phyloP scores from a whole-genome alignment of 1,140 invertebrate species.

The Brachionus rotundiformis region DNA sequence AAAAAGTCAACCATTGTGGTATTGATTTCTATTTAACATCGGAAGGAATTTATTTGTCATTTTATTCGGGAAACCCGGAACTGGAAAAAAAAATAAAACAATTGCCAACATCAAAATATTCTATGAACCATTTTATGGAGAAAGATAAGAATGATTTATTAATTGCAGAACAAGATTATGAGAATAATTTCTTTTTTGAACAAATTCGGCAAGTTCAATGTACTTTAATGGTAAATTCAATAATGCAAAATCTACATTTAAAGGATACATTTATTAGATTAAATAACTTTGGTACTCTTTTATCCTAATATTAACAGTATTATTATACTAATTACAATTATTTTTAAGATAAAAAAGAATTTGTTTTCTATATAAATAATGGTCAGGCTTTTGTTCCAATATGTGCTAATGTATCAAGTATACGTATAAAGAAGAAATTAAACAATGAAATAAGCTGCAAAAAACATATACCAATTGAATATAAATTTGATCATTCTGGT shows the following conservation, averaged over 20 bases:
- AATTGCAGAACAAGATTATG: neutral
- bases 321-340: too few species aligned
- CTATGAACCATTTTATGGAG: neutral
- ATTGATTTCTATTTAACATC: neutral
- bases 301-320: too few species aligned
- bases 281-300: too few species aligned
- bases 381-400: neutral
- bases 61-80: neutral
- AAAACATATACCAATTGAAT: neutral
- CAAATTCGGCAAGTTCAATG: neutral
- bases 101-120: neutral
- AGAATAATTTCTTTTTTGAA: neutral
- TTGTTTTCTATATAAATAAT: neutral
- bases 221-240: neutral
- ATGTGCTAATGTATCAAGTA: neutral
- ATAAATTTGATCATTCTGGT: neutral
- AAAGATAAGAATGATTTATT: neutral
- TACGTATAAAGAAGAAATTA: neutral
- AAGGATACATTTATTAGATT: neutral
- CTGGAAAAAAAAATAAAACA: neutral
- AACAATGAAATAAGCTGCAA: neutral
- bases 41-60: neutral
- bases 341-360: neutral
- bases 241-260: neutral
- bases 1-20: neutral